These are phyloP conservation scores for Gerris lacustris DNA, from an alignment of 2,888 invertebrate genomes.

Conservation along the genomic window DNA sequence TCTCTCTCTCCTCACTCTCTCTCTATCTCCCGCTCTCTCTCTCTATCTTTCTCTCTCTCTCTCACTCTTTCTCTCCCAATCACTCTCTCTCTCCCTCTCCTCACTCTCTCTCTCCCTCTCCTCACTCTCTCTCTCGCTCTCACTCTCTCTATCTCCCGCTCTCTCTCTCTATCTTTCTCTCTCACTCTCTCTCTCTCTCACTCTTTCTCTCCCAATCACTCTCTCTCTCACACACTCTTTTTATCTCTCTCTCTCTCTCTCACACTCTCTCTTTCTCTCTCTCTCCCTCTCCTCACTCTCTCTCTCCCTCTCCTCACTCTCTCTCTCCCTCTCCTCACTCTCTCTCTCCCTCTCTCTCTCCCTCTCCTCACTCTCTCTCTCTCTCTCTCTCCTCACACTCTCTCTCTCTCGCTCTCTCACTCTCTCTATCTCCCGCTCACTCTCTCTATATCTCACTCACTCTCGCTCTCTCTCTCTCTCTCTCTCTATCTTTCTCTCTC, in stretches of 20 bases:
- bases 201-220: not conserved
- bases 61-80: not conserved
- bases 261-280: not conserved
- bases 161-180: not conserved
- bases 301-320: not conserved
- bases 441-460: no score
- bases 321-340: not conserved
- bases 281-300: not conserved
- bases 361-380: not conserved
- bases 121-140: not conserved
- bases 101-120: not conserved
- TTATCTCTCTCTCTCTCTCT: not conserved
- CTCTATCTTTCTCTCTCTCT: no score
- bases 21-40: conserved; percentile 57
- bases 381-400: not conserved
- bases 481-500: no score
- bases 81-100: conserved; percentile 5
- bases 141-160: no score
- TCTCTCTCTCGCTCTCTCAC: no score
- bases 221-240: not conserved
- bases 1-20: not conserved
- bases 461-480: no score
- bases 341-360: not conserved
- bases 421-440: no score
- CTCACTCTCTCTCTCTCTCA: not conserved